These are phyloP conservation scores for Hapalemur alaotrensis DNA, from an alignment of 2,797 vertebrate genomes.

Conservation along the genomic window DNA sequence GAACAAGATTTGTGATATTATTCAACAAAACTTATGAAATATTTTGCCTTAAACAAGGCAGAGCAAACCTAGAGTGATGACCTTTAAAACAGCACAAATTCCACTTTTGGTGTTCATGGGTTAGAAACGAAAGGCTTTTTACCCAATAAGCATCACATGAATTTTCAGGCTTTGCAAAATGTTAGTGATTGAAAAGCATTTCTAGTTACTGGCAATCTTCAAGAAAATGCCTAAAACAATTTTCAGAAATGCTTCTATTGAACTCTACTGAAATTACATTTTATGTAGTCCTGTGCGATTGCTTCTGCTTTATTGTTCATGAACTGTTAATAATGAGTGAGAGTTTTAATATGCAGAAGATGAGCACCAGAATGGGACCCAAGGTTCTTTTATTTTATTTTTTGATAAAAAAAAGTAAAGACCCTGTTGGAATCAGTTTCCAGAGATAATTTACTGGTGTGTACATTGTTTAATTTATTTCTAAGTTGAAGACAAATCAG, in stretches of 20 bases:
- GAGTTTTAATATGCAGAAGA: slow-evolving; percentile 67
- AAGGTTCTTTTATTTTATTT: slow-evolving; percentile 50
- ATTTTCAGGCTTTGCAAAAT: slow-evolving; percentile 77
- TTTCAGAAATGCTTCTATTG: slow-evolving; percentile 75
- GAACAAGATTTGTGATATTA: not conserved
- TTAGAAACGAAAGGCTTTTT: slow-evolving; percentile 38
- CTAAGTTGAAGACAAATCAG: slow-evolving; percentile 51
- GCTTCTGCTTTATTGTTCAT: slow-evolving; percentile 72
- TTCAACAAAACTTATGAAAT: not conserved
- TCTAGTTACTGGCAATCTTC: slow-evolving; percentile 65
- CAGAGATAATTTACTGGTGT: slow-evolving; percentile 43
- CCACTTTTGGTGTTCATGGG: not conserved
- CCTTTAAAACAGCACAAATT: slow-evolving; percentile 4
- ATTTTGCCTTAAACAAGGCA: not conserved
- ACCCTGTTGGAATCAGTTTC: slow-evolving; percentile 51
- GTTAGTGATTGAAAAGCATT: slow-evolving; percentile 80
- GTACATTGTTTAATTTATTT: slow-evolving; percentile 70
- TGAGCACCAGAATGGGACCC: slow-evolving; percentile 29
- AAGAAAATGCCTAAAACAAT: slow-evolving; percentile 66
- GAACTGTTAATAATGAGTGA: slow-evolving; percentile 61
- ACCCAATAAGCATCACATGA: slow-evolving; percentile 29
- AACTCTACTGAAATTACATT: slow-evolving; percentile 78
- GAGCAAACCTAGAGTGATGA: not conserved
- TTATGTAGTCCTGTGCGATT: slow-evolving; percentile 70
- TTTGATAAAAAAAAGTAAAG: slow-evolving; percentile 57